Evolutionary conservation across 1,140 invertebrate species (phyloP).

Genomic region (Eriosoma lanigerum): DNA sequence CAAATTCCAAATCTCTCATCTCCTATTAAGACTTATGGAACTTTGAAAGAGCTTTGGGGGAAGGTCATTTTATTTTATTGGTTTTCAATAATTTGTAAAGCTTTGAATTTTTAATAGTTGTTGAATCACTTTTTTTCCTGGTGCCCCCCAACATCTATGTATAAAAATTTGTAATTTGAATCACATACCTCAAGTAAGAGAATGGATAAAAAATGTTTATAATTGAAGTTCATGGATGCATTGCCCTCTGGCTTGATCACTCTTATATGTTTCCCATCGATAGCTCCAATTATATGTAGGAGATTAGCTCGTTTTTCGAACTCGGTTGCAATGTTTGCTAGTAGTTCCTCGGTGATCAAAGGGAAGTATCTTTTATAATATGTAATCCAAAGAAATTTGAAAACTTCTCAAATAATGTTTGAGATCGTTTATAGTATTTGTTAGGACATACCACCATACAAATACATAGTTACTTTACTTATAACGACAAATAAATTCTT

Average conservation of each 20-base stretch:
- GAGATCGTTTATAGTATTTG: conserved; percentile 55
- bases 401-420: conserved; percentile 54
- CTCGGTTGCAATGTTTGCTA: conserved; percentile 32
- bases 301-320: conserved; percentile 46
- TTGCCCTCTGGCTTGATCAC: conserved; percentile 56
- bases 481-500: too few relatives aligned
- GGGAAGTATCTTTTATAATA: conserved; percentile 53
- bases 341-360: conserved; percentile 51
- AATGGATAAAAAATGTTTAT: conserved; percentile 60
- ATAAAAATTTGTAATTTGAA: conserved; percentile 46
- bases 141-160: conserved; percentile 47
- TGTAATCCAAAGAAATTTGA: conserved; percentile 52
- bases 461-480: too few relatives aligned
- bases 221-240: conserved; percentile 61
- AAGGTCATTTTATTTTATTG: conserved; percentile 29
- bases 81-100: conserved; percentile 37
- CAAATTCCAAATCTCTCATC: conserved; percentile 60
- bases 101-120: conserved; percentile 41
- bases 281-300: conserved; percentile 25
- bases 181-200: conserved; percentile 53
- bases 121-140: conserved; percentile 49
- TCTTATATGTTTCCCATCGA: conserved; percentile 50
- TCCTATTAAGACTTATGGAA: conserved; percentile 53
- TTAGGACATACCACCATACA: too few relatives aligned
- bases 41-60: conserved; percentile 16